phyloP scores from a whole-genome alignment of 2,888 invertebrate species.

The Pachliopta kotzebuea region DNA sequence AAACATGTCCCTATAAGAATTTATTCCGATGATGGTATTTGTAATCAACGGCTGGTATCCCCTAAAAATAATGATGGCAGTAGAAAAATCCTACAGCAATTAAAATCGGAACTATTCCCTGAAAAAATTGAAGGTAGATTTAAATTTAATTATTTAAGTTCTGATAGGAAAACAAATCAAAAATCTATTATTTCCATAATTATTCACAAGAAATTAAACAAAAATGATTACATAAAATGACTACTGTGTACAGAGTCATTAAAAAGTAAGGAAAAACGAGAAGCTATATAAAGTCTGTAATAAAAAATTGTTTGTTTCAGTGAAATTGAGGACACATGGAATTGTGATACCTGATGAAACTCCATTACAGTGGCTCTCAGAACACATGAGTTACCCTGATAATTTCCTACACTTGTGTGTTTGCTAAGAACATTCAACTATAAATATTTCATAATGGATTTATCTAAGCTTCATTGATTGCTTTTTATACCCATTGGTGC shows the following conservation, averaged over 20 bases:
- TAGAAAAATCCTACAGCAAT: conserved; percentile 85
- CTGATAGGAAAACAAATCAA: too few species aligned
- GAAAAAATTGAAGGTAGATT: conserved; percentile 61
- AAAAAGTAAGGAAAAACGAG: not conserved
- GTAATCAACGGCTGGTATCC: conserved; percentile 87
- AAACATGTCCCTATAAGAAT: conserved; percentile 94
- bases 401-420: conserved; percentile 96
- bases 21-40: conserved; percentile 86
- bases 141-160: too few species aligned
- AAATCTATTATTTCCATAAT: too few species aligned
- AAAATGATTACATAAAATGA: not conserved
- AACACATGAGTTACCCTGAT: conserved; percentile 98
- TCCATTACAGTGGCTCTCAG: conserved; percentile 97
- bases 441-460: not conserved
- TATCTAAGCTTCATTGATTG: not conserved
- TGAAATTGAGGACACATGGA: conserved; percentile 92
- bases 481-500: too few species aligned
- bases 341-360: conserved; percentile 92
- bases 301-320: conserved; percentile 70
- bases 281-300: not conserved
- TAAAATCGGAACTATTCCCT: conserved; percentile 86
- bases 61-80: conserved; percentile 88
- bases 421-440: conserved; percentile 29
- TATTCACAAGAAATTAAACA: too few species aligned
- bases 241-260: not conserved